Evolutionary conservation across 2,113 vertebrate genomes (phyloP).

Genomic region (Amazona guildingii): DNA sequence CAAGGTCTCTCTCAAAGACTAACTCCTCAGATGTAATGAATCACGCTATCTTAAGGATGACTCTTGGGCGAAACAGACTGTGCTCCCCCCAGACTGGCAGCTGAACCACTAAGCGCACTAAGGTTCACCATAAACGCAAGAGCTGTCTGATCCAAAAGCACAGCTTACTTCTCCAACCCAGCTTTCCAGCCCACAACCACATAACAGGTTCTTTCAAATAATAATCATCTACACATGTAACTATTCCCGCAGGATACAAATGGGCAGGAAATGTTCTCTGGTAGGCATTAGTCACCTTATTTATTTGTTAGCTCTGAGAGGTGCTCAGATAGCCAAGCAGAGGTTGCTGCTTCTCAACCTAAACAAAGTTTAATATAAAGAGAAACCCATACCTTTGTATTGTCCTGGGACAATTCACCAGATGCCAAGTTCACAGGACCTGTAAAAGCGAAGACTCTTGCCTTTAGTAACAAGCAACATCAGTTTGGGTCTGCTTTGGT

Average conservation of each 20-base stretch:
- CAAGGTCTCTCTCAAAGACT: neutral
- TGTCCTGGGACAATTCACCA: neutral
- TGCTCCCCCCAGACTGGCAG: neutral
- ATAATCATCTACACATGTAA: neutral
- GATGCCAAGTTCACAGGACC: conserved; percentile 6
- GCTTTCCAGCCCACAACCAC: neutral
- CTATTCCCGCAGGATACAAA: neutral
- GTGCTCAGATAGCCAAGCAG: neutral
- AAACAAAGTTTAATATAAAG: neutral
- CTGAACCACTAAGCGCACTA: neutral
- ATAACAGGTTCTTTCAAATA: neutral
- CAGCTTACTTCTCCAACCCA: neutral
- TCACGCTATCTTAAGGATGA: neutral
- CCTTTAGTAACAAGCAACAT: neutral
- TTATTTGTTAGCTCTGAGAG: neutral
- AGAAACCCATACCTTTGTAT: conserved; percentile 61
- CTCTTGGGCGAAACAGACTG: accelerated
- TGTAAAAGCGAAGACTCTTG: conserved; percentile 43
- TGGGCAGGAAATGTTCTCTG: neutral
- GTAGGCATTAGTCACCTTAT: neutral
- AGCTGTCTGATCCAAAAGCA: neutral
- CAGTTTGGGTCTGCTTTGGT: neutral
- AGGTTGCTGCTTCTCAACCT: neutral
- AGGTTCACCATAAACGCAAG: neutral
- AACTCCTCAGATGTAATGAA: neutral